These are phyloP conservation scores for Caenorhabditis virilis DNA, from an alignment of 2,888 invertebrate species.

Conservation along the genomic window DNA sequence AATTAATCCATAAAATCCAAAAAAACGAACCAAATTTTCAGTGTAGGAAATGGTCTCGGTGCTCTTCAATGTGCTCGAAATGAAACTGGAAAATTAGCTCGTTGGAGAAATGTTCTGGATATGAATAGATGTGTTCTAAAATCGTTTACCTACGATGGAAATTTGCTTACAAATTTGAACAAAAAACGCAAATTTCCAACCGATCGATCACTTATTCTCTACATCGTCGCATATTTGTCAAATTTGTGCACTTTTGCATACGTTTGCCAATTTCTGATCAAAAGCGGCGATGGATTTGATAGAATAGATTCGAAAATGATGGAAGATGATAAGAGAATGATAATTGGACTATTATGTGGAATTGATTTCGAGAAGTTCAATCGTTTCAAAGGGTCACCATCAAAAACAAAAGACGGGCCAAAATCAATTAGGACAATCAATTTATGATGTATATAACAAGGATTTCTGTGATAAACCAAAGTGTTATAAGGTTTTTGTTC, in stretches of 20 bases:
- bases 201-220: constrained; percentile 26
- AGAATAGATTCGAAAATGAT: constrained; percentile 17
- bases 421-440: constrained; percentile 31
- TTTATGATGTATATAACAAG: constrained; percentile 15
- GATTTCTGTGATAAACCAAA: too few species aligned
- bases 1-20: not conserved
- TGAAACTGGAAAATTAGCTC: constrained; percentile 34
- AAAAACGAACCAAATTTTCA: constrained; percentile 2
- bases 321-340: constrained; percentile 31
- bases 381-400: constrained; percentile 8
- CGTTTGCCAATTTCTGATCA: constrained; percentile 15
- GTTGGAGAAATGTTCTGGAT: constrained; percentile 33
- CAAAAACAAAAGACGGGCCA: constrained; percentile 11
- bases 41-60: constrained; percentile 21
- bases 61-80: constrained; percentile 20
- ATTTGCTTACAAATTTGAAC: constrained; percentile 17
- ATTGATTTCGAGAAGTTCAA: constrained; percentile 41
- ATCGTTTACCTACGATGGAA: constrained; percentile 30
- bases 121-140: constrained; percentile 38
- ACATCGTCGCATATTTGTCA: constrained; percentile 27
- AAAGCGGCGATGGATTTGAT: constrained; percentile 4
- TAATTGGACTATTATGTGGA: constrained; percentile 34
- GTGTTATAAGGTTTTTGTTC: constrained; percentile 14
- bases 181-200: constrained; percentile 32
- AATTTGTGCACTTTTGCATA: constrained; percentile 27